Conservation (phyloP, 2,797 vertebrate genomes). For the Takifugu ocellatus region DNA sequence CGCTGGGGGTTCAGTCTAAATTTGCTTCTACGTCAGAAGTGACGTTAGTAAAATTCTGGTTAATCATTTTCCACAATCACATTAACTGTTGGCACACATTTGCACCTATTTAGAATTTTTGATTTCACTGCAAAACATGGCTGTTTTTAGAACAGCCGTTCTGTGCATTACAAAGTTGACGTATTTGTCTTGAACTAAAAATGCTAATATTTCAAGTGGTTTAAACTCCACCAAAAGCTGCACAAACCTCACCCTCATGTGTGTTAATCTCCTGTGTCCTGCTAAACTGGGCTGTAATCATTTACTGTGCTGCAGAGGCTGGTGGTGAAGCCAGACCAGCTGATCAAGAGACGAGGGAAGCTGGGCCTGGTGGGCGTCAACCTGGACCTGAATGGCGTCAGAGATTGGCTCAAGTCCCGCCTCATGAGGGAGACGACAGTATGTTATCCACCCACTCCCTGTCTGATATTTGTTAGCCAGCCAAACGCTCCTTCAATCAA, state of each 20-base stretch:
- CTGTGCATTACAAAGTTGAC: too few relatives aligned
- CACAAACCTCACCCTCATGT: too few relatives aligned
- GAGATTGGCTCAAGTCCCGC: constrained; percentile 86
- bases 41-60: not conserved
- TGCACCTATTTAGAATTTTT: too few relatives aligned
- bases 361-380: constrained; percentile 92
- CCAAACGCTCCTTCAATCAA: constrained; percentile 4
- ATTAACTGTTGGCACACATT: too few relatives aligned
- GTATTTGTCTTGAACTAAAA: not conserved
- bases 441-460: constrained; percentile 51
- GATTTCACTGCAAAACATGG: too few relatives aligned
- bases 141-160: too few relatives aligned
- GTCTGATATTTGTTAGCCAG: constrained; percentile 5
- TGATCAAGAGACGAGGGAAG: constrained; percentile 96
- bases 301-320: constrained; percentile 73
- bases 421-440: constrained; percentile 87
- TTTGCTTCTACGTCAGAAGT: constrained; percentile 3
- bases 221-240: too few relatives aligned
- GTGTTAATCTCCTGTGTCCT: not conserved
- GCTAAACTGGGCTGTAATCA: not conserved
- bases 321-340: constrained; percentile 96
- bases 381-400: constrained; percentile 86
- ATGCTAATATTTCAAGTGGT: too few relatives aligned
- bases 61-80: too few relatives aligned
- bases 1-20: not conserved